Percentiles rank a stretch among this genome's conserved stretches.
phyloP scores from a whole-genome alignment of 2,113 vertebrate genomes.

The Halcyon malimbica region DNA sequence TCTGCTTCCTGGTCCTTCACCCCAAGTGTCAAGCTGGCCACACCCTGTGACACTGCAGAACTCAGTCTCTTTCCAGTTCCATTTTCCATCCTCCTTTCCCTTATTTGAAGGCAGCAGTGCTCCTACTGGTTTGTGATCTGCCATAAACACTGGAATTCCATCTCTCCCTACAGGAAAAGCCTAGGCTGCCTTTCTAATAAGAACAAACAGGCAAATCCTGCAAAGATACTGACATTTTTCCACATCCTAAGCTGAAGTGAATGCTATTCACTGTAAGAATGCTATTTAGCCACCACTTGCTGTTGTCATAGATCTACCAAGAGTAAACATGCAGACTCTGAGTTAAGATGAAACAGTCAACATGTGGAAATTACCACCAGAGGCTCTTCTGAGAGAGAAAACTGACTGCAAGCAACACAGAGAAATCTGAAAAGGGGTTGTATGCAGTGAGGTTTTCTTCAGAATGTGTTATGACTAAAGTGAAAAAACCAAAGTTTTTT shows the following conservation, averaged over 20 bases:
- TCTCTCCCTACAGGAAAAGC: background rate
- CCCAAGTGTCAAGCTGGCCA: background rate
- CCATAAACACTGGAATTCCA: background rate
- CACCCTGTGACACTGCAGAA: background rate
- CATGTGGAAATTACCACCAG: background rate
- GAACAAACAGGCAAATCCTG: background rate
- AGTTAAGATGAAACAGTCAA: background rate
- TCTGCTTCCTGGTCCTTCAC: background rate
- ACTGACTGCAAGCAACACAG: background rate
- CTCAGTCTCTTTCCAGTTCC: background rate
- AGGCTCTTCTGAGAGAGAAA: background rate
- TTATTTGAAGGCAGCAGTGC: background rate
- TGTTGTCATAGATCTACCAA: background rate
- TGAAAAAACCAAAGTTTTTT: background rate
- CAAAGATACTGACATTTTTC: background rate
- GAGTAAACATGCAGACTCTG: background rate
- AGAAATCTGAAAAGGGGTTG: background rate
- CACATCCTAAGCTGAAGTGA: background rate
- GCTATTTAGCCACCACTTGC: background rate
- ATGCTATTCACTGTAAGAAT: background rate
- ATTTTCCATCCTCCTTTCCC: background rate
- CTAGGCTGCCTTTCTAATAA: background rate
- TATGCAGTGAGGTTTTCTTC: background rate
- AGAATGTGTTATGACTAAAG: background rate
- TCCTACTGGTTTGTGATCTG: background rate